phyloP scores from a whole-genome alignment of 2,797 vertebrate species.

The Ibycter americanus region DNA sequence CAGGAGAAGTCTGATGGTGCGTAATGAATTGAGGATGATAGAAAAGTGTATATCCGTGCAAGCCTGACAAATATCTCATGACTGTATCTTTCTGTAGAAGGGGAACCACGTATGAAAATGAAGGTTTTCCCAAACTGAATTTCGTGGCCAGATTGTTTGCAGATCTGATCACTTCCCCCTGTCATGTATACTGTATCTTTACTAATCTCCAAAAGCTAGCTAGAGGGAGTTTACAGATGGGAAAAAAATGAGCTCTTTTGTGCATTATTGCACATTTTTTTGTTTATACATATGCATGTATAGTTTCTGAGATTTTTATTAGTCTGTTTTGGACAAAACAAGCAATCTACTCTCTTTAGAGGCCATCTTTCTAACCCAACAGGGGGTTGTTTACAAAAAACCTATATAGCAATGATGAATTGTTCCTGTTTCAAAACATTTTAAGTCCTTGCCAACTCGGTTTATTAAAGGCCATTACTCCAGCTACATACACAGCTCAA shows the following conservation, averaged over 20 bases:
- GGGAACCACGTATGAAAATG: neutral
- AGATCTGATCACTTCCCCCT: slow-evolving; percentile 27
- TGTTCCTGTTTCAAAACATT: slow-evolving; percentile 65
- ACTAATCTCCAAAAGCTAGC: slow-evolving; percentile 13
- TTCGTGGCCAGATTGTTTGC: neutral
- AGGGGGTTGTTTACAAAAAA: slow-evolving; percentile 75
- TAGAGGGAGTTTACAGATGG: slow-evolving; percentile 48
- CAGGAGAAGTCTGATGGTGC: neutral
- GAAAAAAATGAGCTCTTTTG: slow-evolving; percentile 25
- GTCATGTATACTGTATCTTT: neutral
- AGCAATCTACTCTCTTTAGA: slow-evolving; percentile 71
- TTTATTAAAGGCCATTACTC: slow-evolving; percentile 70
- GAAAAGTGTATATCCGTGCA: neutral
- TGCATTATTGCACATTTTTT: slow-evolving; percentile 64
- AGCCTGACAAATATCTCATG: slow-evolving; percentile 27
- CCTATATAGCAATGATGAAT: slow-evolving; percentile 60
- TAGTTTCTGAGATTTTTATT: slow-evolving; percentile 66
- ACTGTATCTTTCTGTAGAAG: slow-evolving; percentile 3
- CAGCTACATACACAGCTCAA: slow-evolving; percentile 52
- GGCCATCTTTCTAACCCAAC: slow-evolving; percentile 72
- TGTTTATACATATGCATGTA: slow-evolving; percentile 68
- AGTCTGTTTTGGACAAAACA: slow-evolving; percentile 72
- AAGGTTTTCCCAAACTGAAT: slow-evolving; percentile 24
- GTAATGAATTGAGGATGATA: neutral
- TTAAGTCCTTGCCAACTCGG: slow-evolving; percentile 64